Evolutionary conservation across 2,113 vertebrate genomes (phyloP).

Genomic region (Irena cyanogastra): DNA sequence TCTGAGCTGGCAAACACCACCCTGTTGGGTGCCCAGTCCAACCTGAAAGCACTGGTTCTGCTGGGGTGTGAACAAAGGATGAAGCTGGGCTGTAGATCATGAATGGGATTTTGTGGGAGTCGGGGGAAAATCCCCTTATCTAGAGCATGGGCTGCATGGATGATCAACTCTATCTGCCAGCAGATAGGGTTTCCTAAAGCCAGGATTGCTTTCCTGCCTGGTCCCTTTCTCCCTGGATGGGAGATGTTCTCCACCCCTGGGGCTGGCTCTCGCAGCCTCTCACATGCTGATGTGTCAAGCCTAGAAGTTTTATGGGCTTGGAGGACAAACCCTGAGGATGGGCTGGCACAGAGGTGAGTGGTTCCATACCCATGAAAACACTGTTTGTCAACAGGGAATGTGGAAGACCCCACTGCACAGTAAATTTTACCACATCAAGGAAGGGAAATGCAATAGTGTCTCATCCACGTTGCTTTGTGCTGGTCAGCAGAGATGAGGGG

Average conservation of each 20-base stretch:
- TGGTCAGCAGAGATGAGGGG: not conserved
- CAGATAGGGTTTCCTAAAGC: not conserved
- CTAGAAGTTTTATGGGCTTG: not conserved
- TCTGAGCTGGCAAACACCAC: not conserved
- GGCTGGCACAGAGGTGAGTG: not conserved
- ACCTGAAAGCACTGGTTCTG: rapidly evolving
- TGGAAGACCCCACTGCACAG: not conserved
- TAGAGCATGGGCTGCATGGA: not conserved
- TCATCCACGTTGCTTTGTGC: not conserved
- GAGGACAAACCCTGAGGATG: not conserved
- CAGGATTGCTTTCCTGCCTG: not conserved
- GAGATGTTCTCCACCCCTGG: not conserved
- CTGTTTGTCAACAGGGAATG: not conserved
- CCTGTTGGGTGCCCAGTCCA: rapidly evolving
- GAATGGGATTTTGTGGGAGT: not conserved
- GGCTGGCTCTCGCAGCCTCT: not conserved
- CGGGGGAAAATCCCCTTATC: rapidly evolving
- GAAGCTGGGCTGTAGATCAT: not conserved
- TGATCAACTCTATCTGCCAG: not conserved
- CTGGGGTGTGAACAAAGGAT: not conserved
- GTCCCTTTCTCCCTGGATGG: not conserved
- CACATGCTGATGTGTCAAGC: not conserved
- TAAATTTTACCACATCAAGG: not conserved
- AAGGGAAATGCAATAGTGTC: not conserved
- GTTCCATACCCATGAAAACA: not conserved